Conservation (phyloP, 2,113 vertebrate species). For the Neomonachus schauinslandi region DNA sequence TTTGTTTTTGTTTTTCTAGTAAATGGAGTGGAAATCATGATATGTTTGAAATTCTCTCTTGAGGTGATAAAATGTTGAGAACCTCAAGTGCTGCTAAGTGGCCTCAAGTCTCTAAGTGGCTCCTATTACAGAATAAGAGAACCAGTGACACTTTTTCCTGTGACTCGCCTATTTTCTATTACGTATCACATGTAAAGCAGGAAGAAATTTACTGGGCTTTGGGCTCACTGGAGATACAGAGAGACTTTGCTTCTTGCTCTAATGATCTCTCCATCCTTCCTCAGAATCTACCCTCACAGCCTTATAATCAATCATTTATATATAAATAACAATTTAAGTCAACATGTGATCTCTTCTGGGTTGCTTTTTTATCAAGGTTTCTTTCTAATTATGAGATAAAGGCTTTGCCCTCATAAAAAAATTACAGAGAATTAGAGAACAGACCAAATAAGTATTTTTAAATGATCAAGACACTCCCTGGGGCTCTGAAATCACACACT, state of each 20-base stretch:
- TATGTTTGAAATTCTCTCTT: neutral
- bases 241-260: neutral
- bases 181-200: neutral
- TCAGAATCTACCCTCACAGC: neutral
- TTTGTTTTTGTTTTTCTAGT: neutral
- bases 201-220: neutral
- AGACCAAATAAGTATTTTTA: neutral
- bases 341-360: neutral
- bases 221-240: neutral
- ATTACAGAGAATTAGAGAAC: neutral
- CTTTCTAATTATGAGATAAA: constrained; percentile 13
- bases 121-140: neutral
- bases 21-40: neutral
- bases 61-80: constrained; percentile 36
- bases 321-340: neutral
- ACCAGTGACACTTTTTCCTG: neutral
- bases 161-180: neutral
- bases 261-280: neutral
- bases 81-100: neutral
- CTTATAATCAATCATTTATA: neutral
- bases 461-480: neutral
- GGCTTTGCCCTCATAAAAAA: neutral
- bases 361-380: neutral
- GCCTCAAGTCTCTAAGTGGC: neutral
- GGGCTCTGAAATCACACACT: neutral